Conservation (phyloP, 2,888 invertebrate genomes). For the Drosophila antonietae region DNA sequence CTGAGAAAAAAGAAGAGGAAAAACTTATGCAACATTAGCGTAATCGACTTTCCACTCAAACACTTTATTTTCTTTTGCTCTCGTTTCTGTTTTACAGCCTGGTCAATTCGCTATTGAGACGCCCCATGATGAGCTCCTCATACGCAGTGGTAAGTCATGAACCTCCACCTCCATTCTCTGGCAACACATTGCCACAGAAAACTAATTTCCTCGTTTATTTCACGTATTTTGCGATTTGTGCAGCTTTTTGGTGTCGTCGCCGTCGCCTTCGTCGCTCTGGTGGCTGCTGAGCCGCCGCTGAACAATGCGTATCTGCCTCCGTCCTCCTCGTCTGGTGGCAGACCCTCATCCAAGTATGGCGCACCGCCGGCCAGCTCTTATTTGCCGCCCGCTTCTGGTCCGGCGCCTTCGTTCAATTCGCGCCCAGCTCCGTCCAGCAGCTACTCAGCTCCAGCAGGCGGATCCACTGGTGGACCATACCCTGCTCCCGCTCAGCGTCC, state of each 20-base stretch:
- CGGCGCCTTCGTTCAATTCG: slow-evolving; percentile 80
- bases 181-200: slow-evolving; percentile 52
- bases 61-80: slow-evolving; percentile 39
- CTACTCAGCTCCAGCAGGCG: slow-evolving; percentile 83
- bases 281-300: slow-evolving; percentile 83
- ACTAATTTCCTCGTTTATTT: slow-evolving; percentile 68
- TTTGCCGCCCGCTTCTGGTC: slow-evolving; percentile 85
- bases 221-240: slow-evolving; percentile 10
- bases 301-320: slow-evolving; percentile 83
- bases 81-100: slow-evolving; percentile 49
- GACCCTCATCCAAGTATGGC: slow-evolving; percentile 81
- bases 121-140: slow-evolving; percentile 69
- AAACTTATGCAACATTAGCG: slow-evolving; percentile 70
- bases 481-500: slow-evolving; percentile 1
- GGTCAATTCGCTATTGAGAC: slow-evolving; percentile 54
- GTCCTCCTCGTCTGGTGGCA: slow-evolving; percentile 80
- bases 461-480: slow-evolving; percentile 33
- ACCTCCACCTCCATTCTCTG: neutral
- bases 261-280: slow-evolving; percentile 52
- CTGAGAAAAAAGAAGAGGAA: neutral
- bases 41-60: slow-evolving; percentile 41
- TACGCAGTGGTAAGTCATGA: slow-evolving; percentile 74
- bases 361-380: slow-evolving; percentile 87
- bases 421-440: slow-evolving; percentile 73
- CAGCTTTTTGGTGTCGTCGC: slow-evolving; percentile 59